Evolutionary conservation across 2,888 invertebrate genomes (phyloP).

Genomic region (Frankliniella intonsa): DNA sequence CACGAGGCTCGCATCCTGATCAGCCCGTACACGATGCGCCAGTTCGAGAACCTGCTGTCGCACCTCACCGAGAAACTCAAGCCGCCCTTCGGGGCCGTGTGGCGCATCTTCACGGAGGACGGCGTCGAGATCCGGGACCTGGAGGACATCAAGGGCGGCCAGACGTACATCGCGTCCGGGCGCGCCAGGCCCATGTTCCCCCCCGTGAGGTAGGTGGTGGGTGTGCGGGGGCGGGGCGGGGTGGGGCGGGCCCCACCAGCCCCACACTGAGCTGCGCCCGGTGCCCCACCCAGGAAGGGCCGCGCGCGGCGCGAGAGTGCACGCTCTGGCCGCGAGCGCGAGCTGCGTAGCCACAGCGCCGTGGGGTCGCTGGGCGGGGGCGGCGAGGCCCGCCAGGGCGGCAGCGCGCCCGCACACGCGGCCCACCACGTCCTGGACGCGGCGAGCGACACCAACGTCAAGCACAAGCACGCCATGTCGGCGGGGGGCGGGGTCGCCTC

Average conservation of each 20-base stretch:
- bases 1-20: neutral
- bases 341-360: neutral
- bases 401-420: neutral
- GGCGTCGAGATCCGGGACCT: slow-evolving; percentile 11
- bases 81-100: slow-evolving; percentile 15
- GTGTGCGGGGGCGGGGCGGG: neutral
- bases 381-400: neutral
- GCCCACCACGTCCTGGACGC: neutral
- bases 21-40: slow-evolving; percentile 12
- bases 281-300: neutral
- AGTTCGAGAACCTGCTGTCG: slow-evolving; percentile 16
- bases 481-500: neutral
- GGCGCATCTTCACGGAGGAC: neutral
- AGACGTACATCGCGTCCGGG: slow-evolving; percentile 3
- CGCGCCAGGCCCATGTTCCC: neutral
- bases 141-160: neutral
- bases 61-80: slow-evolving; percentile 15
- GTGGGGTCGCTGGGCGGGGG: slow-evolving; percentile 7
- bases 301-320: neutral
- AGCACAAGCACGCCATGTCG: neutral
- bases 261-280: too few species aligned
- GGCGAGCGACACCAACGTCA: slow-evolving; percentile 12
- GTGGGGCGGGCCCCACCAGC: too few species aligned
- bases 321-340: neutral
- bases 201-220: neutral